Base-by-base conservation (phyloP, 2,888 invertebrate species). In the Lasioglossum malachurum region DNA sequence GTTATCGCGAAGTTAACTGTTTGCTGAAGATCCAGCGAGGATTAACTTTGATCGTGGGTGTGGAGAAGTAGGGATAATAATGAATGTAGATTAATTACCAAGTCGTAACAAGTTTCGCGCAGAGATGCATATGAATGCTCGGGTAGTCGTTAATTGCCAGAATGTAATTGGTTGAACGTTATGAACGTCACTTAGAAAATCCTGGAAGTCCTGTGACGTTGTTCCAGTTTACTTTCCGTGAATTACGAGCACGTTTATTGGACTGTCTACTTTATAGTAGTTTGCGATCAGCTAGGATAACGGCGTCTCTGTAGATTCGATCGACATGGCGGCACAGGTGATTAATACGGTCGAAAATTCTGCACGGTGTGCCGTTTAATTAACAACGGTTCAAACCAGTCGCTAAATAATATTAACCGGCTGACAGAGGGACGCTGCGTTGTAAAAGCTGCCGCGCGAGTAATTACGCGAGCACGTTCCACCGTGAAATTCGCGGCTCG, bases 291-390 rank as follows among this genome's bases (percentile, higher is more conserved):
- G 16, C 64, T 7, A 16, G 2, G 64, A 5, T 64, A 64, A 64
- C 7, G 16, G 16, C 5, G 14, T 5, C 53, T 16, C 64, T 31
- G 31, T 16, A 0, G 16, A 64, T 27, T 16, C 31, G 64, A 31
- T 67, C 23, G 35, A 8, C 35, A 10, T 10, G 8, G 16, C 3
- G 8, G 31, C 31, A 23, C 31, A 16, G 35, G 35, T 72, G 85
- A 85, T 85, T 84, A 73, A 84, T 76, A 79, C 46, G 75, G 38
- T 73, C 60, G 78, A 49, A 71, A 78, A 78, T 44, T 57, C 46
- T 46, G 35, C 35, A 46, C 72, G 60, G 44, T n/a, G 78, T 31
- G 78, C 35, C n/a, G 78, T 53, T 78, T 78, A 78, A 78, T 78
- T 72, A 71, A 41, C 78, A 53, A 27, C 41, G 69, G 46, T 71